Evolutionary conservation across 2,113 vertebrate genomes (phyloP).

Genomic region (Ursus arctos): DNA sequence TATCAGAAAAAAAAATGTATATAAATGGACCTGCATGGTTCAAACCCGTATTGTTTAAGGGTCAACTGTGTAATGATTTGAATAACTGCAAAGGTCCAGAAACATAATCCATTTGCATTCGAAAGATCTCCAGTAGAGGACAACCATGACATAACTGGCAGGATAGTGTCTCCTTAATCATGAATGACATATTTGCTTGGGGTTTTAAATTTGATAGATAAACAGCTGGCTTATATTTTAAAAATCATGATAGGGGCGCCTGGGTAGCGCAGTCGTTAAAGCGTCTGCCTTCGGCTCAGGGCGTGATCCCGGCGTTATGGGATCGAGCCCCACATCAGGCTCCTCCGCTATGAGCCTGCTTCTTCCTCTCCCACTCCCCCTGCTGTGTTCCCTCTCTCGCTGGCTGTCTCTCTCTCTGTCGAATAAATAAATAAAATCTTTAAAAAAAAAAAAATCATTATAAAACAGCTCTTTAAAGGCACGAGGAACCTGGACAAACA

Average conservation of each 20-base stretch:
- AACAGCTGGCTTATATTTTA: background rate
- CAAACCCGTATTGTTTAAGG: background rate
- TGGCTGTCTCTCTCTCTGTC: too few species aligned
- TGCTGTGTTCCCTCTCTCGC: too few species aligned
- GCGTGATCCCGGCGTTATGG: too few species aligned
- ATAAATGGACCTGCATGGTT: background rate
- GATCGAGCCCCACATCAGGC: too few species aligned
- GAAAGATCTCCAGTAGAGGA: background rate
- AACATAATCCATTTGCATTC: constrained; percentile 7
- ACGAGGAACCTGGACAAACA: background rate
- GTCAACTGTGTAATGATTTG: background rate
- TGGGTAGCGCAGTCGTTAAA: too few species aligned
- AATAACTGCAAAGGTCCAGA: constrained; percentile 17
- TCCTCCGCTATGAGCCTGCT: too few species aligned
- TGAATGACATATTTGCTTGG: constrained; percentile 26
- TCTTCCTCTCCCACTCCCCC: too few species aligned
- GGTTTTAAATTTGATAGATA: background rate
- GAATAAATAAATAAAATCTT: too few species aligned
- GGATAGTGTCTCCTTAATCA: background rate
- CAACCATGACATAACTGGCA: background rate
- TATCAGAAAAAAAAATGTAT: background rate
- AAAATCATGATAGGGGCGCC: background rate
- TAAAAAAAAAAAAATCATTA: background rate
- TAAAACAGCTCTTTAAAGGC: constrained; percentile 31
- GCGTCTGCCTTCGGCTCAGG: too few species aligned